Base-by-base conservation (phyloP, 2,888 invertebrate species). In the Sisyra terminalis region DNA sequence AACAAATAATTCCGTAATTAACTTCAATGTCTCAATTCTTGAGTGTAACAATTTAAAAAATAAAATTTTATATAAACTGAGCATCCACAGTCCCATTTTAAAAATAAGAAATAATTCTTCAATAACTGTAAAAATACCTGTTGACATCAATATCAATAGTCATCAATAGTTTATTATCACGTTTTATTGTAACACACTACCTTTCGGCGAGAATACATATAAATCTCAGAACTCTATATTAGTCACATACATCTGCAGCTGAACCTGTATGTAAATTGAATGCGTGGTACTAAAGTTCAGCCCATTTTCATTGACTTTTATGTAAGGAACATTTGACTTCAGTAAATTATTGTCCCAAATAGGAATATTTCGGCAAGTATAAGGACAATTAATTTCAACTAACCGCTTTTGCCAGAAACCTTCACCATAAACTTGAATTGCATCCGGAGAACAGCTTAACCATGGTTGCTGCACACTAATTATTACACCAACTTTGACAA, bases 321-420 rank as follows among this genome's bases (percentile, higher is more conserved):
- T 14, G 6, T 35, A 35, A 14, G 13, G 11, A 9, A 35, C 35
- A 35, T 35, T 35, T n/a, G 10, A 13, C 9, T 14, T 15, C 9
- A 10, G 3, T 15, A 8, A 15, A 10, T 36, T 16, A 14, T 3
- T 13, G n/a, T 36, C 36, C 14, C 17, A 16, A 16, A 46, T 16
- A 10, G 46, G 46, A 40, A 32, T 42, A 29, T 46, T 45, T 18
- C 32, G 31, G 24, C 45, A 49, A 17, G 42, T 46, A 36, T 40
- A 45, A 8, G 49, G 48, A 42, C 49, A 50, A 42, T 48, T 48
- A 16, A 50, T 48, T 41, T 49, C 49, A n/a, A 49, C 30, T n/a
- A 49, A 13, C 36, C 32, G 44, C 43, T 50, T 50, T 29, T 48
- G 39, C 46, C 46, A 50, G 45, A 46, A 45, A 41, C 47, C 44